Conservation (phyloP, 2,113 vertebrate species). For the Perca schrenkii region DNA sequence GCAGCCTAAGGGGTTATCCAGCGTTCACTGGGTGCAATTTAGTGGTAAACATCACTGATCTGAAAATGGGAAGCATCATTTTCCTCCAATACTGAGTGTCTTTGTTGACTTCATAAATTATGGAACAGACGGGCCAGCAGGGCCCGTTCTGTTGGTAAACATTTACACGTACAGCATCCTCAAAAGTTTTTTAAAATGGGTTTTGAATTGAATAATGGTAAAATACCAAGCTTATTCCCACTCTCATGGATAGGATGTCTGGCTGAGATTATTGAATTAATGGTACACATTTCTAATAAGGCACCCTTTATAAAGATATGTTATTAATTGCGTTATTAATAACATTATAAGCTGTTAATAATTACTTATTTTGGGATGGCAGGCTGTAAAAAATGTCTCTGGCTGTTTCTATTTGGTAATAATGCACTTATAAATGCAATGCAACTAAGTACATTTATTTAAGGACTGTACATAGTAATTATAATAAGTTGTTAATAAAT, state of each 20-base stretch:
- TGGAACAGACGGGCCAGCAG: constrained; percentile 35
- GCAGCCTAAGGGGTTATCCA: constrained; percentile 16
- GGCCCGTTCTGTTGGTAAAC: constrained; percentile 15
- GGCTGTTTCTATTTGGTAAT: not conserved
- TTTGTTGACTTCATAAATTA: constrained; percentile 66
- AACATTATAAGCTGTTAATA: not conserved
- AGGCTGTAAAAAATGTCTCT: not conserved
- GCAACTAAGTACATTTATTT: not conserved
- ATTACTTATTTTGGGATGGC: not conserved
- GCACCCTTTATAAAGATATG: not conserved
- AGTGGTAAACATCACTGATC: constrained; percentile 39
- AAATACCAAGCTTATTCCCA: not conserved
- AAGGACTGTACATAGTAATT: no score
- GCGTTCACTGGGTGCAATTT: constrained; percentile 20
- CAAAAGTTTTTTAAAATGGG: not conserved
- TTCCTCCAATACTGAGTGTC: constrained; percentile 23
- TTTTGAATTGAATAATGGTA: not conserved
- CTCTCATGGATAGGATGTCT: not conserved
- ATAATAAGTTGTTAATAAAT: not conserved
- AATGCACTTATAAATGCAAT: not conserved
- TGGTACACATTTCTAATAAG: not conserved
- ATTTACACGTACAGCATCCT: not conserved
- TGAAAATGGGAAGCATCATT: constrained; percentile 24
- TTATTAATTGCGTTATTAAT: not conserved
- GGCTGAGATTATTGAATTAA: not conserved